Evolutionary conservation across 92 coral and sea anemone genomes (phyloP).

Genomic region (Ricordea florida): DNA sequence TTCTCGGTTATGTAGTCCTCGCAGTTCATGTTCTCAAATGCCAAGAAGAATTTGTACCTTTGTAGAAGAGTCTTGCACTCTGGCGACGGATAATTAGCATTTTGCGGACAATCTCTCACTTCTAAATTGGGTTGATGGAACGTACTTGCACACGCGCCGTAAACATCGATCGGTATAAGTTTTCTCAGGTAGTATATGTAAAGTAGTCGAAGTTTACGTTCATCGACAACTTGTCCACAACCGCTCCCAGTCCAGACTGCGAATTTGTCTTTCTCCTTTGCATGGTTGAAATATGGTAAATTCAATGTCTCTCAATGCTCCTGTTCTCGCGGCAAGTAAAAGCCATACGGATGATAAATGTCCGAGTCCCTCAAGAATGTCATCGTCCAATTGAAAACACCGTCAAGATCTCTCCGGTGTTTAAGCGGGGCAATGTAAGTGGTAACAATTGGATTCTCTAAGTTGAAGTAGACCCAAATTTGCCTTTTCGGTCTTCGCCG

Average conservation of each 20-base stretch:
- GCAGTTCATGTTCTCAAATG: constrained; percentile 61
- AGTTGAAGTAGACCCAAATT: too few species aligned
- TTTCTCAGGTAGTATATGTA: constrained; percentile 36
- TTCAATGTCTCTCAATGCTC: too few species aligned
- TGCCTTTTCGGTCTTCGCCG: too few species aligned
- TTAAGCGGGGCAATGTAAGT: too few species aligned
- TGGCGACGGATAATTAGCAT: constrained; percentile 5
- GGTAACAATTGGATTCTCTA: too few species aligned
- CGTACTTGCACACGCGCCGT: constrained; percentile 15
- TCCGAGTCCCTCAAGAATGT: too few species aligned
- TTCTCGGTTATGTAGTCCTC: constrained; percentile 59
- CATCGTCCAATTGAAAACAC: too few species aligned
- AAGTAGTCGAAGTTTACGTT: neutral
- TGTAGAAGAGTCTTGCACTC: constrained; percentile 30
- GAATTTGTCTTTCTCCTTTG: constrained; percentile 21
- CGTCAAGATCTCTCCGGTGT: too few species aligned
- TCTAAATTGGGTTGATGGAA: constrained; percentile 10
- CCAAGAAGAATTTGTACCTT: constrained; percentile 35
- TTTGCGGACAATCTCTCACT: constrained; percentile 24
- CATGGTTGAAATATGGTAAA: too few species aligned
- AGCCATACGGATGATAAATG: too few species aligned
- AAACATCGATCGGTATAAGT: constrained; percentile 11
- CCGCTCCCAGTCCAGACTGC: constrained; percentile 51
- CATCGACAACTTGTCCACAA: constrained; percentile 42
- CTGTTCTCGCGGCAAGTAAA: too few species aligned